These are phyloP conservation scores for Gila robusta DNA, from an alignment of 2,797 vertebrate species.

Conservation along the genomic window DNA sequence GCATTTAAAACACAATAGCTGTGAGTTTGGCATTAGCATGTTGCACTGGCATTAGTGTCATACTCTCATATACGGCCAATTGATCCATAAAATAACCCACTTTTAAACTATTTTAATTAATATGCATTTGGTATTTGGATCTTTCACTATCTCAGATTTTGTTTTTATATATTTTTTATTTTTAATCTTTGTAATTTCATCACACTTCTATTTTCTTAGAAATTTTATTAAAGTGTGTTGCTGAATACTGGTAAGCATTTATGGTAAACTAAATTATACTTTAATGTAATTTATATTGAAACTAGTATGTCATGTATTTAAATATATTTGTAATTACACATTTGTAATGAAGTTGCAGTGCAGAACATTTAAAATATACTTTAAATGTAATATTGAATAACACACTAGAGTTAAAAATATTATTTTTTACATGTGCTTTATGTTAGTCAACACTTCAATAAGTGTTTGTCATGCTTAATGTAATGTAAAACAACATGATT, in stretches of 20 bases:
- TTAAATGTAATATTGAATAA: neutral
- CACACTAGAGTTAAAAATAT: neutral
- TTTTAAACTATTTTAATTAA: neutral
- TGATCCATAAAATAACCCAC: neutral
- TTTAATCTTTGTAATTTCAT: too few relatives aligned
- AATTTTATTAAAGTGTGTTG: neutral
- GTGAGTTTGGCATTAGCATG: neutral
- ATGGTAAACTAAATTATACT: neutral
- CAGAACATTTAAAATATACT: neutral
- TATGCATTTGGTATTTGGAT: neutral
- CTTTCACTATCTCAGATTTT: neutral
- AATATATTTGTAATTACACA: neutral
- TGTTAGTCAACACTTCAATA: neutral
- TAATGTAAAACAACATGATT: neutral
- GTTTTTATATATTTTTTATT: too few relatives aligned
- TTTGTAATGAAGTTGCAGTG: neutral
- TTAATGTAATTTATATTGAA: neutral
- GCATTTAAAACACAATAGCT: slow-evolving; percentile 2
- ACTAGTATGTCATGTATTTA: neutral
- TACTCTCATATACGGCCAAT: neutral
- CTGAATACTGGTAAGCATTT: neutral
- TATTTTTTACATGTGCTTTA: neutral
- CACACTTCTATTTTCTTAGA: neutral
- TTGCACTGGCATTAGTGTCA: too few relatives aligned
- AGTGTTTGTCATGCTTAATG: neutral